Evolutionary conservation across 2,113 vertebrate genomes (phyloP), one percentile per base, ranked within the genome.

Genomic region (Nesoenas mayeri): DNA sequence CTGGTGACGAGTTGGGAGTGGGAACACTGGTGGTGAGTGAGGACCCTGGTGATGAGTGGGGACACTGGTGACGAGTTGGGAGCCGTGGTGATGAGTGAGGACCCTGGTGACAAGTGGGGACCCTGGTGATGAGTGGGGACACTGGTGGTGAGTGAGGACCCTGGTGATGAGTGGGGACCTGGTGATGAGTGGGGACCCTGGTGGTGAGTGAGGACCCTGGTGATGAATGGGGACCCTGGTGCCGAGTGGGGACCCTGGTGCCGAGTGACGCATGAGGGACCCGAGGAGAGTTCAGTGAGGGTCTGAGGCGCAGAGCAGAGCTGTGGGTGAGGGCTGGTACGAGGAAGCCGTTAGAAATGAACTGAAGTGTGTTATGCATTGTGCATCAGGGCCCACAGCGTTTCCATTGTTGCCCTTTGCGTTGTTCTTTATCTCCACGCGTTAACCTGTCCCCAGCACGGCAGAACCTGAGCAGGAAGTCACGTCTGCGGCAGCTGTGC

Each of bases 281-380:
- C 36, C 22, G 28, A 8, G 71, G 47, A n/a, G 70, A 8, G 38
- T 7, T 60, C 18, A 2, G 24, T 6, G 12, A 22, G 36, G 22
- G n/a, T 31, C 31, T 2, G 0, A 19, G 36, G 54, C 56, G 51
- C 42, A 8, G 34, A 25, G 32, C 72, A 50, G 64, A 36, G 64
- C 50, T 44, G 0, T 9, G 51, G 26, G 36, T 10, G 11, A 50
- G 73, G 20, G 28, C 4, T 47, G 32, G 2, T 11, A 6, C 1
- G 17, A 50, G 48, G 25, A 29, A 36, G 50, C 40, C 21, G 14
- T 9, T 14, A 19, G 31, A 47, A 54, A 19, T 17, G 29, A 28
- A 48, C 5, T 13, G 2, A 22, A 47, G 53, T 44, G 17, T 22
- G 60, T 29, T 58, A 10, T 26, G 12, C 13, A 1, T 6, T 11